phyloP scores from a whole-genome alignment of 2,113 vertebrate genomes.

The Paedocypris sp. region DNA sequence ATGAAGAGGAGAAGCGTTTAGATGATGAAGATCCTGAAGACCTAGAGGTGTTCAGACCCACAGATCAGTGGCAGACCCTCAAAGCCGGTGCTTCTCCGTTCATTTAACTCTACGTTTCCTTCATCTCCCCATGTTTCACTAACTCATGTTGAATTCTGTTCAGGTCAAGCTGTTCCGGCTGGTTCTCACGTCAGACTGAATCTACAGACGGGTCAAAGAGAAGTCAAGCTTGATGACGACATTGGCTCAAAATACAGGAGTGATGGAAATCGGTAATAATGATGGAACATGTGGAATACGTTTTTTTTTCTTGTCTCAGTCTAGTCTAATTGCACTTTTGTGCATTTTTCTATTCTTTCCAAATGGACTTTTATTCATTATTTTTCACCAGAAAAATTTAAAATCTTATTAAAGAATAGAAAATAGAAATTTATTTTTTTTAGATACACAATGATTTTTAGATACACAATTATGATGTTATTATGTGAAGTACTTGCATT shows the following conservation, averaged over 20 bases:
- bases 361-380: too few species aligned
- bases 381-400: too few species aligned
- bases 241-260: slow-evolving; percentile 48
- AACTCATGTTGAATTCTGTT: too few species aligned
- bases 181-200: slow-evolving; percentile 82
- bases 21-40: slow-evolving; percentile 57
- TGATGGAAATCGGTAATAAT: slow-evolving; percentile 63
- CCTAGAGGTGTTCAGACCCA: slow-evolving; percentile 73
- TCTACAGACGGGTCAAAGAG: slow-evolving; percentile 80
- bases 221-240: slow-evolving; percentile 68
- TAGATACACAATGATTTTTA: not conserved
- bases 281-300: too few species aligned
- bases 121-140: not conserved
- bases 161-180: slow-evolving; percentile 77
- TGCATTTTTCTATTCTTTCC: too few species aligned
- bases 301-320: too few species aligned
- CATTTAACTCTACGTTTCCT: too few species aligned
- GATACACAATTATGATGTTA: too few species aligned
- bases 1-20: slow-evolving; percentile 40
- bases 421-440: not conserved
- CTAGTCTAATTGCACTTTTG: too few species aligned
- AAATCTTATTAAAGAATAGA: too few species aligned
- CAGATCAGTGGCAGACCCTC: slow-evolving; percentile 73
- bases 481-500: too few species aligned
- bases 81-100: slow-evolving; percentile 60